A percentile compares a stretch with the other conserved stretches of the same genome.
These are phyloP conservation scores for Tadarida brasiliensis DNA, from an alignment of 2,797 vertebrate genomes.

Conservation along the genomic window DNA sequence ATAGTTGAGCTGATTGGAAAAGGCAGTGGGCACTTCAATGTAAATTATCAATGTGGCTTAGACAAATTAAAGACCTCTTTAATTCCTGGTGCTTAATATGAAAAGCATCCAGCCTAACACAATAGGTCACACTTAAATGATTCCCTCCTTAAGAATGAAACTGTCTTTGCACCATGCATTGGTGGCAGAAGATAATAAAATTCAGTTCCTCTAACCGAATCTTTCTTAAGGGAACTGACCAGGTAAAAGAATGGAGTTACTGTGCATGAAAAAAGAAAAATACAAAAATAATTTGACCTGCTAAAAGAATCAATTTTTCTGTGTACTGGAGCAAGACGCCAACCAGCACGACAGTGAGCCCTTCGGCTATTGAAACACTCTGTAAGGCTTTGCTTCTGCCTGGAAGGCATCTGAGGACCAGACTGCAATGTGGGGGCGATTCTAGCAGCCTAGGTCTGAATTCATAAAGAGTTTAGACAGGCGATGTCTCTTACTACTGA, in stretches of 20 bases:
- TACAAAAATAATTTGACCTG: slow-evolving; percentile 83
- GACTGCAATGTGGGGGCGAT: slow-evolving; percentile 47
- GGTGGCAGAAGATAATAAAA: slow-evolving; percentile 80
- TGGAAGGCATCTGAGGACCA: slow-evolving; percentile 53
- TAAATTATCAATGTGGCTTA: slow-evolving; percentile 86
- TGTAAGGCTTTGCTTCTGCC: slow-evolving; percentile 60
- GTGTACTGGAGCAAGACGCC: slow-evolving; percentile 82
- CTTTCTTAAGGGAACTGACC: slow-evolving; percentile 84
- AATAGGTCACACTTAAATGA: slow-evolving; percentile 88
- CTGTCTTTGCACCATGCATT: slow-evolving; percentile 80
- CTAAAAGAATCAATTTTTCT: slow-evolving; percentile 87
- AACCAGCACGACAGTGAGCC: slow-evolving; percentile 70
- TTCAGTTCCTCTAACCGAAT: slow-evolving; percentile 75
- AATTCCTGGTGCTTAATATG: slow-evolving; percentile 85
- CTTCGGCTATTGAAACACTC: slow-evolving; percentile 71
- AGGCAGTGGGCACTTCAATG: slow-evolving; percentile 82
- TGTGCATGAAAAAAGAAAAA: slow-evolving; percentile 80
- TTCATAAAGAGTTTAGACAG: slow-evolving; percentile 67
- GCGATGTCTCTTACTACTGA: not conserved
- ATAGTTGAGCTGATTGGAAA: slow-evolving; percentile 85
- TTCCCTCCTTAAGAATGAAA: slow-evolving; percentile 85
- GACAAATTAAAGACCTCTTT: slow-evolving; percentile 88
- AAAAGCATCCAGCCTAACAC: slow-evolving; percentile 85
- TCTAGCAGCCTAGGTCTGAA: slow-evolving; percentile 68
- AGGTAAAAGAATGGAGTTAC: slow-evolving; percentile 79